Conservation (phyloP, 2,113 vertebrate species). For the Onychostoma macrolepis region DNA sequence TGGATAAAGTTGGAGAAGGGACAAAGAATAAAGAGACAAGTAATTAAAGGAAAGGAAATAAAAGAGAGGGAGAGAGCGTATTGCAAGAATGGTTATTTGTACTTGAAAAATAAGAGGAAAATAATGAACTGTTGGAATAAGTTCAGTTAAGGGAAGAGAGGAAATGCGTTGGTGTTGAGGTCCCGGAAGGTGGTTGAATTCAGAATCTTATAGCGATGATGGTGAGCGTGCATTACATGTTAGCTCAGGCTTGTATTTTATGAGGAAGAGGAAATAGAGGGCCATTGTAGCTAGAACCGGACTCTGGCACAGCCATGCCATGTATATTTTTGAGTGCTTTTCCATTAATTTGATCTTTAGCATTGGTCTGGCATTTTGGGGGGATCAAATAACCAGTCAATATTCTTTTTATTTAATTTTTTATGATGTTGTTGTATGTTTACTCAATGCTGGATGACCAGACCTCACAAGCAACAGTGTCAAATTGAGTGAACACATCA, state of each 20-base stretch:
- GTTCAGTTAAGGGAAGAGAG: constrained; percentile 10
- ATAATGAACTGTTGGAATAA: constrained; percentile 15
- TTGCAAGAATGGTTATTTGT: neutral
- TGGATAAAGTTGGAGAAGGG: neutral
- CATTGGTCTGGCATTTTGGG: neutral
- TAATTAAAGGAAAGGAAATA: neutral
- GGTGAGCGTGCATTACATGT: constrained; percentile 1
- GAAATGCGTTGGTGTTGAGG: constrained; percentile 21
- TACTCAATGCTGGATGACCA: neutral
- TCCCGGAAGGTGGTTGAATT: constrained; percentile 33
- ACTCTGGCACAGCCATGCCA: neutral
- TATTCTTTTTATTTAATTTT: neutral
- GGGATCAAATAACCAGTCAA: neutral
- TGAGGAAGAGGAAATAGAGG: neutral
- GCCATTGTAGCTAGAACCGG: neutral
- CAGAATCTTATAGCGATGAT: neutral
- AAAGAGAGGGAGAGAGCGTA: neutral
- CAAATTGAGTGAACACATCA: neutral
- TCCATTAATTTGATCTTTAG: neutral
- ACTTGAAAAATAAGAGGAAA: constrained; percentile 9
- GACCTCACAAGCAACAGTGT: neutral
- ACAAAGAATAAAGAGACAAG: neutral
- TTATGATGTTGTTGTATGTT: constrained; percentile 6
- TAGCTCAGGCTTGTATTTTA: constrained; percentile 10
- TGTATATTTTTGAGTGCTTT: neutral